Percentiles rank a stretch among this genome's conserved stretches.
phyloP scores from a whole-genome alignment of 2,113 vertebrate genomes.

The Melanostigma gelatinosum region DNA sequence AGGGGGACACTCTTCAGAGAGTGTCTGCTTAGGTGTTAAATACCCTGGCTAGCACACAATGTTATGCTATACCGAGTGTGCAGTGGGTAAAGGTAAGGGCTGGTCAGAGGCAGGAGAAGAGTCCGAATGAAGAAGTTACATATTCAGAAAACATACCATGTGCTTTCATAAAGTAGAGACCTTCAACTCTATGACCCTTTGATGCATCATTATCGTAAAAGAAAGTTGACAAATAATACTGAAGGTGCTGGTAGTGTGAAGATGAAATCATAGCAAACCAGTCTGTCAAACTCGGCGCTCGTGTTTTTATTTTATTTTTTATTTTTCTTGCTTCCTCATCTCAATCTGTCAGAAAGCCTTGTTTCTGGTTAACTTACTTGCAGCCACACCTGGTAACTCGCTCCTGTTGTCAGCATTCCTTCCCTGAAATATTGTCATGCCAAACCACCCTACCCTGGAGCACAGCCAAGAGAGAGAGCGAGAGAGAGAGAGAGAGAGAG shows the following conservation, averaged over 20 bases:
- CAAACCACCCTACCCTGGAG: constrained; percentile 85
- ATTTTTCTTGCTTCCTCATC: constrained; percentile 53
- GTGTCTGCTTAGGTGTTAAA: constrained; percentile 63
- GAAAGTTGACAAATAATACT: neutral
- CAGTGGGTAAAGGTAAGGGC: neutral
- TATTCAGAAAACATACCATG: constrained; percentile 19
- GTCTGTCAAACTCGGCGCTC: constrained; percentile 31
- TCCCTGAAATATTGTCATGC: constrained; percentile 83
- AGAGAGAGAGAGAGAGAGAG: constrained; percentile 22
- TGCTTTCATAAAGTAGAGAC: constrained; percentile 14
- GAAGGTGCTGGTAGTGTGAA: constrained; percentile 12
- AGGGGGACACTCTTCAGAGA: constrained; percentile 25
- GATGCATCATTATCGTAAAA: neutral
- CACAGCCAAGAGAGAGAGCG: constrained; percentile 68
- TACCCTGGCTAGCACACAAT: constrained; percentile 51
- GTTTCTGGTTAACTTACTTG: constrained; percentile 86
- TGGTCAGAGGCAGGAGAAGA: constrained; percentile 16
- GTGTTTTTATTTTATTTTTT: constrained; percentile 42
- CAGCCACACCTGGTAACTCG: constrained; percentile 88
- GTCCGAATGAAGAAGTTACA: constrained; percentile 8
- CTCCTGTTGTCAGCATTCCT: constrained; percentile 86
- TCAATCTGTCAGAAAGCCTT: constrained; percentile 76
- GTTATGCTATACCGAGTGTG: constrained; percentile 50
- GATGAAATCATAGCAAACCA: constrained; percentile 58
- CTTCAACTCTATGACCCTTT: constrained; percentile 26